Evolutionary conservation across 2,888 invertebrate genomes (phyloP), one percentile per base, ranked within the genome.

Genomic region (Tridacna crocea): DNA sequence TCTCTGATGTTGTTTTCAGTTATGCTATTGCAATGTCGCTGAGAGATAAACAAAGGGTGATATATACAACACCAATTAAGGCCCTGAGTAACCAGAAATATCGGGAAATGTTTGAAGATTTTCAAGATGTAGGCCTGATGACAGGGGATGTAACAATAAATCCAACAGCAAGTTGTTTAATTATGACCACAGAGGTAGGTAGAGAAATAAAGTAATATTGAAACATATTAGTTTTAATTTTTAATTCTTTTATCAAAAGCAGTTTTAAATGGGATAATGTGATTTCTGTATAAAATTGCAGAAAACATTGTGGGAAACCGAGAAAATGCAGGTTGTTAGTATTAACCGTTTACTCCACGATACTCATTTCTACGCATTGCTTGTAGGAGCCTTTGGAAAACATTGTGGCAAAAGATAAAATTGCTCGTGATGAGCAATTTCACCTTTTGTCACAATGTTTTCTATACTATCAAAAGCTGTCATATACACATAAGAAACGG

Each of bases 71-170:
- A 15, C 99, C 99, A 0, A 99, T 99, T 90, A 99, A 99, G 95
- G 99, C 99, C 0, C 95, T 99, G 65, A 99, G 99, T 90, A 99
- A 99, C 95, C 99, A 99, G 95, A 99, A 99, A 94, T 99, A 98
- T 94, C 96, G 99, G 87, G 99, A 99, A 94, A 98, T 99, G 94
- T 97, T 97, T 83, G 99, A 99, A 93, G 98, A 99, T 94, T 99
- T 99, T 93, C 92, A 97, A 94, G 99, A 99, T 95, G 99, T 99
- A 15, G 99, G 99, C 61, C 95, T 99, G 72, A 97, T 99, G 88
- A 99, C 99, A 36, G 99, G 99, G 51, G 99, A 99, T 95, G 99
- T 99, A 2, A 99, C 99, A 0, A 99, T 99, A 77, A 99, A 99
- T 95, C 99, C 99, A 8, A 97, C 97, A 55, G 99, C 99, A 19